phyloP scores from a whole-genome alignment of 2,888 invertebrate species.

The Teleiodes luculella region DNA sequence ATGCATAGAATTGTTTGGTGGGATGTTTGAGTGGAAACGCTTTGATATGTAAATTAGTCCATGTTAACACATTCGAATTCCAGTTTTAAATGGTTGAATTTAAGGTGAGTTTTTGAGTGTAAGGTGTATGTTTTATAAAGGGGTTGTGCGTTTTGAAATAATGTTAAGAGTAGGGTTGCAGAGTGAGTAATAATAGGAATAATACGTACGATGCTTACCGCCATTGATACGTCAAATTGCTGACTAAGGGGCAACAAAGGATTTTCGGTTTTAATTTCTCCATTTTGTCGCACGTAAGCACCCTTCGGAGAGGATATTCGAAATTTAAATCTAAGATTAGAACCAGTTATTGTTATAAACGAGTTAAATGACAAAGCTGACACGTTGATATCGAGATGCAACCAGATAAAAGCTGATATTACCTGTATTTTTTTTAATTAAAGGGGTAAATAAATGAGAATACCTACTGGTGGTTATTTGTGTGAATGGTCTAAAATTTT shows the following conservation, averaged over 20 bases:
- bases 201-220: conserved; percentile 52
- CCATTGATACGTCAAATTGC: conserved; percentile 70
- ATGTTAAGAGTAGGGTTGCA: conserved; percentile 57
- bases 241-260: conserved; percentile 44
- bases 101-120: conserved; percentile 32
- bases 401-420: too few relatives aligned
- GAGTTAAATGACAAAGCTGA: neutral
- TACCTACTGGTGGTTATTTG: too few relatives aligned
- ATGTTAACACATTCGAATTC: neutral
- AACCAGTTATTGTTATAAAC: neutral
- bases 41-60: conserved; percentile 3
- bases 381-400: too few relatives aligned
- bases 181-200: conserved; percentile 60
- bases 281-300: neutral
- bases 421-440: too few relatives aligned
- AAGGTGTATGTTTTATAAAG: conserved; percentile 34
- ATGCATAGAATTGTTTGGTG: neutral
- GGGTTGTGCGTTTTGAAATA: conserved; percentile 61
- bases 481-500: too few relatives aligned
- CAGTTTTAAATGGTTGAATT: neutral
- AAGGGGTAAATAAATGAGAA: too few relatives aligned
- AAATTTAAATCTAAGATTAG: neutral
- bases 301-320: neutral
- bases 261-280: conserved; percentile 19
- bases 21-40: neutral